Conservation (phyloP, 2,113 vertebrate species). For the Seriola quinqueradiata region DNA sequence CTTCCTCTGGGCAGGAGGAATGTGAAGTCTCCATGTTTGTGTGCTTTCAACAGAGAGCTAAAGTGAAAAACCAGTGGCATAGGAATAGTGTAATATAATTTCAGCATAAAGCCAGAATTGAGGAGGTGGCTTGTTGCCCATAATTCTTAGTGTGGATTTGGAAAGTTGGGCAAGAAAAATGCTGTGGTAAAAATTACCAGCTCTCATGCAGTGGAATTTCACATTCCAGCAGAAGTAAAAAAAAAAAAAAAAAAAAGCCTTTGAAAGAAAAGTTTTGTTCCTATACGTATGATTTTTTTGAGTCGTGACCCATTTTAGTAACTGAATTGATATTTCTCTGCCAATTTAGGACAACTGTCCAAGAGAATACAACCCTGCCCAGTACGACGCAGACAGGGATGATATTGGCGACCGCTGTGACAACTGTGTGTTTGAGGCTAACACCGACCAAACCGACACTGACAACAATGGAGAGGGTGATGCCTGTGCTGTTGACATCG, state of each 20-base stretch:
- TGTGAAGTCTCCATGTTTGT: conserved; percentile 45
- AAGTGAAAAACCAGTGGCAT: conserved; percentile 63
- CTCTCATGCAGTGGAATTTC: conserved; percentile 57
- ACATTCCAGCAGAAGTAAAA: conserved; percentile 55
- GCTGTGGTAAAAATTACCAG: conserved; percentile 70
- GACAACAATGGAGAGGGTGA: conserved; percentile 98
- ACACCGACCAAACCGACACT: conserved; percentile 96
- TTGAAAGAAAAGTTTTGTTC: conserved; percentile 39
- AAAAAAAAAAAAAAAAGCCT: conserved; percentile 23
- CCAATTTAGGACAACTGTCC: conserved; percentile 94
- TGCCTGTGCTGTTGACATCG: conserved; percentile 95
- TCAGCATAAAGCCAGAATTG: conserved; percentile 53
- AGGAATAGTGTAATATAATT: conserved; percentile 58
- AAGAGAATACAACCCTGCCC: conserved; percentile 94
- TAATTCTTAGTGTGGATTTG: conserved; percentile 74
- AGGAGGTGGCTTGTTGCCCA: conserved; percentile 60
- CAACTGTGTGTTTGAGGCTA: conserved; percentile 96
- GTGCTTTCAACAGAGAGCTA: conserved; percentile 44
- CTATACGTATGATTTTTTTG: conserved; percentile 22
- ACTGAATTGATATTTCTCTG: conserved; percentile 44
- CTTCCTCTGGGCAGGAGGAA: conserved; percentile 68
- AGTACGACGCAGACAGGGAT: conserved; percentile 96
- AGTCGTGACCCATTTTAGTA: conserved; percentile 16
- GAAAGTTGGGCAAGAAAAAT: conserved; percentile 70
- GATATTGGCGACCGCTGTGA: conserved; percentile 96